These are phyloP conservation scores for Drosophila gaucha DNA, from an alignment of 2,888 invertebrate genomes.

Conservation along the genomic window DNA sequence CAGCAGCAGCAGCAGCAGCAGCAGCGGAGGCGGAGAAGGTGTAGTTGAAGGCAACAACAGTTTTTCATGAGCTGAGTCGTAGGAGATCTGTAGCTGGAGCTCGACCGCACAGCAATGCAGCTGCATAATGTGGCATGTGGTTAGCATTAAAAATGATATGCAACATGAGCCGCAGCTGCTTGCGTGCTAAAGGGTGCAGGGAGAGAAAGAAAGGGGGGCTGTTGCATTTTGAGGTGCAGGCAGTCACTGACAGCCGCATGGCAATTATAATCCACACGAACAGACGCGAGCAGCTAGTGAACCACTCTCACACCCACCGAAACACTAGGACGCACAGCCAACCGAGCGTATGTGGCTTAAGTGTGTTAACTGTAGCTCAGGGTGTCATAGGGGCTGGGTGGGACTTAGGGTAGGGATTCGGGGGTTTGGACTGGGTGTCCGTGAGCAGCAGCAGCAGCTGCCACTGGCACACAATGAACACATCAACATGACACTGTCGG, in stretches of 20 bases:
- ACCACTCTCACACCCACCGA: slow-evolving; percentile 28
- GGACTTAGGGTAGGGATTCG: background rate
- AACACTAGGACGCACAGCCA: slow-evolving; percentile 43
- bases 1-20: slow-evolving; percentile 31
- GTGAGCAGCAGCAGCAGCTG: slow-evolving; percentile 61
- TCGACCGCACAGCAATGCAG: slow-evolving; percentile 74
- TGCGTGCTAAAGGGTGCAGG: slow-evolving; percentile 6
- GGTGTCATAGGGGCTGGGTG: slow-evolving; percentile 10
- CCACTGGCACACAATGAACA: slow-evolving; percentile 78
- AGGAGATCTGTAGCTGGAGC: slow-evolving; percentile 35
- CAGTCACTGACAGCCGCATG: slow-evolving; percentile 77
- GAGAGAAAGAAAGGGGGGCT: background rate
- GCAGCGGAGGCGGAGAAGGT: background rate
- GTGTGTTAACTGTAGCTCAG: slow-evolving; percentile 66
- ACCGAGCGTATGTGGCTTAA: slow-evolving; percentile 62
- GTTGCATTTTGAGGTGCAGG: slow-evolving; percentile 49
- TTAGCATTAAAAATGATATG: slow-evolving; percentile 82
- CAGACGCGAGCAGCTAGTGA: slow-evolving; percentile 37
- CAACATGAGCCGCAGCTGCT: slow-evolving; percentile 66
- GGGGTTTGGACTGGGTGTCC: slow-evolving; percentile 1
- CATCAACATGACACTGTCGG: slow-evolving; percentile 77
- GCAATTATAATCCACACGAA: slow-evolving; percentile 79
- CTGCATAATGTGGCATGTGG: slow-evolving; percentile 80
- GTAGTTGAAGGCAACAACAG: slow-evolving; percentile 3
- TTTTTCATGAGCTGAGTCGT: slow-evolving; percentile 23